phyloP scores from a whole-genome alignment of 2,797 vertebrate species.

The Lepidocolaptes lacrymiger region DNA sequence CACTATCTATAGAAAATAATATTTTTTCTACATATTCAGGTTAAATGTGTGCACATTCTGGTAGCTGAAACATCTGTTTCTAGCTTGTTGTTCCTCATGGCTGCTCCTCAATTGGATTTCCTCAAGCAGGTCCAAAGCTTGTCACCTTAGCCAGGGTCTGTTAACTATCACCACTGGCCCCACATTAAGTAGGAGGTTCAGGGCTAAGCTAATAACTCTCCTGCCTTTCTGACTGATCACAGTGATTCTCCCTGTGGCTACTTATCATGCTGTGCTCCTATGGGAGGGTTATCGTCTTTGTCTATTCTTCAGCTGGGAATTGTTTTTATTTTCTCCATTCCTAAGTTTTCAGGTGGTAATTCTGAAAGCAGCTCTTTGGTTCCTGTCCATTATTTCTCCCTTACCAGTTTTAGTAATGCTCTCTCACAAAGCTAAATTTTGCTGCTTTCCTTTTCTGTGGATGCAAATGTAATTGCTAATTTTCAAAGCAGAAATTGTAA shows the following conservation, averaged over 20 bases:
- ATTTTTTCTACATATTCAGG: constrained; percentile 80
- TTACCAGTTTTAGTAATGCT: neutral
- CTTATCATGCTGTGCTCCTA: constrained; percentile 74
- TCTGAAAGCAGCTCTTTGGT: neutral
- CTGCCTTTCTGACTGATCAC: constrained; percentile 93
- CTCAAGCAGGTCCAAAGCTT: constrained; percentile 97
- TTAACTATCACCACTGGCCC: constrained; percentile 94
- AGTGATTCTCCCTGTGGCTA: constrained; percentile 76
- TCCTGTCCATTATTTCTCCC: neutral
- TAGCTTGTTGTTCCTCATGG: constrained; percentile 97
- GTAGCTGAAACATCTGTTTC: constrained; percentile 96
- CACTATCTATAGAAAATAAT: constrained; percentile 64
- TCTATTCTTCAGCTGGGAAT: constrained; percentile 61
- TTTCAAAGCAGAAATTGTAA: neutral
- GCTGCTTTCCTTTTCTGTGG: neutral
- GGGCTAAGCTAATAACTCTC: constrained; percentile 99
- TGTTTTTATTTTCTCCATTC: constrained; percentile 28
- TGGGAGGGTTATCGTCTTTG: constrained; percentile 72
- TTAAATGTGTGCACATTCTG: constrained; percentile 76
- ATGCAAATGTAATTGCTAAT: neutral
- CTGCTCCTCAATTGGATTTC: constrained; percentile 99
- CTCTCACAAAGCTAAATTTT: neutral
- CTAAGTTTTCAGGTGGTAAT: neutral
- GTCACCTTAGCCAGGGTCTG: constrained; percentile 98
- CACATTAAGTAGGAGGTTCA: constrained; percentile 99